Evolutionary conservation across 1,140 invertebrate genomes (phyloP).

Genomic region (Nasonia longicornis): DNA sequence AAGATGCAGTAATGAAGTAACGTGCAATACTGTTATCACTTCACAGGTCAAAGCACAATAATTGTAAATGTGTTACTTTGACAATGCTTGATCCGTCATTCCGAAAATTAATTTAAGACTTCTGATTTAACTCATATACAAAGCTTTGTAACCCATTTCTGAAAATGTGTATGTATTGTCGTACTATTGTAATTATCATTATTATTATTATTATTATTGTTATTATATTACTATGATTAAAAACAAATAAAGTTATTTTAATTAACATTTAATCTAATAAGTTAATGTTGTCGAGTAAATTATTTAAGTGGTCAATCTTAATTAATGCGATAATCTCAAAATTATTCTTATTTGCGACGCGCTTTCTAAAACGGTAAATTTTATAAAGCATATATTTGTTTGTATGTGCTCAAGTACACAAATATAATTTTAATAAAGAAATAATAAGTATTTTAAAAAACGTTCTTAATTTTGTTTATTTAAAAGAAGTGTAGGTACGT

Average conservation of each 20-base stretch:
- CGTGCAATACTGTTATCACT: slow-evolving; percentile 5
- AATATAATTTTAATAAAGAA: no score
- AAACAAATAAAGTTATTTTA: slow-evolving; percentile 20
- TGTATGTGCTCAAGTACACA: no score
- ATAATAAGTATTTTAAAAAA: no score
- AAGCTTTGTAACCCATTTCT: slow-evolving; percentile 5
- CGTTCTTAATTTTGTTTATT: no score
- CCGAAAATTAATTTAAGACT: slow-evolving; percentile 26
- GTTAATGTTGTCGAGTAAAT: background rate
- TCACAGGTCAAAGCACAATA: slow-evolving; percentile 14
- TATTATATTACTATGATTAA: slow-evolving; percentile 14
- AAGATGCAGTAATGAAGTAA: slow-evolving; percentile 15
- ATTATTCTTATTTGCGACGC: no score
- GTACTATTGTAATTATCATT: slow-evolving; percentile 14
- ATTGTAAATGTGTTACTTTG: slow-evolving; percentile 8
- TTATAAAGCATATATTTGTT: no score
- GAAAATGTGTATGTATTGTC: slow-evolving; percentile 6
- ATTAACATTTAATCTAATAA: slow-evolving; percentile 29
- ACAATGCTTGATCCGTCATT: slow-evolving; percentile 20
- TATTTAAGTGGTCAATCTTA: background rate
- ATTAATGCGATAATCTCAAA: background rate
- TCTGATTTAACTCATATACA: background rate
- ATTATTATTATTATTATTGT: slow-evolving; percentile 5
- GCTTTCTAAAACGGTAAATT: no score
- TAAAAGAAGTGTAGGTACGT: no score